Conservation (phyloP, 2,888 invertebrate genomes). For the Caenorhabditis sulstoni region DNA sequence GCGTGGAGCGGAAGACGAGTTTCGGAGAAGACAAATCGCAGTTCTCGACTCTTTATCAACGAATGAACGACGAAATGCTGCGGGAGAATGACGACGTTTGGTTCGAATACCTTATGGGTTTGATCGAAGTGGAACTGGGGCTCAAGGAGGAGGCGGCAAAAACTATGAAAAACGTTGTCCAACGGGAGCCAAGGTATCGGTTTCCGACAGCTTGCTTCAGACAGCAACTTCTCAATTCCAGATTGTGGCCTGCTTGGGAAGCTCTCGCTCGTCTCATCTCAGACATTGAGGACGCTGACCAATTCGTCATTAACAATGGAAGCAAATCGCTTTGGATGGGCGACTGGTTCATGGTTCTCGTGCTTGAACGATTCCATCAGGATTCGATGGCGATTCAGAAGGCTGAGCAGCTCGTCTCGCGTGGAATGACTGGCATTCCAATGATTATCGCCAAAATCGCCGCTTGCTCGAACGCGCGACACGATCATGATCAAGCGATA, state of each 20-base stretch:
- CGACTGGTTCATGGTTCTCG: constrained; percentile 64
- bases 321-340: constrained; percentile 60
- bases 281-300: constrained; percentile 58
- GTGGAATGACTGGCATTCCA: constrained; percentile 90
- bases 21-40: constrained; percentile 29
- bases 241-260: constrained; percentile 96
- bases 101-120: constrained; percentile 53
- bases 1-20: constrained; percentile 64
- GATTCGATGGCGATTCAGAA: constrained; percentile 86
- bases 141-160: constrained; percentile 43
- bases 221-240: constrained; percentile 72
- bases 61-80: constrained; percentile 58
- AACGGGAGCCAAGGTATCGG: constrained; percentile 59
- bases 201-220: neutral
- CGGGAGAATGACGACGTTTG: constrained; percentile 45
- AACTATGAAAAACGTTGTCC: constrained; percentile 52
- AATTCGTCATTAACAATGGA: neutral
- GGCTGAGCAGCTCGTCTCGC: constrained; percentile 87
- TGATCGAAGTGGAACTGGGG: constrained; percentile 58
- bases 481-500: constrained; percentile 74
- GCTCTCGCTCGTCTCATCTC: constrained; percentile 89
- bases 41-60: constrained; percentile 16
- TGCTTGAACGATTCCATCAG: constrained; percentile 61
- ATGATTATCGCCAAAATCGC: constrained; percentile 94
- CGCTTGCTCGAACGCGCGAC: constrained; percentile 82